Evolutionary conservation across 30 jellyfish, hydroid and myxozoan species (phyloP), one percentile per base, ranked within the genome.

Genomic region (Clytia hemisphaerica): DNA sequence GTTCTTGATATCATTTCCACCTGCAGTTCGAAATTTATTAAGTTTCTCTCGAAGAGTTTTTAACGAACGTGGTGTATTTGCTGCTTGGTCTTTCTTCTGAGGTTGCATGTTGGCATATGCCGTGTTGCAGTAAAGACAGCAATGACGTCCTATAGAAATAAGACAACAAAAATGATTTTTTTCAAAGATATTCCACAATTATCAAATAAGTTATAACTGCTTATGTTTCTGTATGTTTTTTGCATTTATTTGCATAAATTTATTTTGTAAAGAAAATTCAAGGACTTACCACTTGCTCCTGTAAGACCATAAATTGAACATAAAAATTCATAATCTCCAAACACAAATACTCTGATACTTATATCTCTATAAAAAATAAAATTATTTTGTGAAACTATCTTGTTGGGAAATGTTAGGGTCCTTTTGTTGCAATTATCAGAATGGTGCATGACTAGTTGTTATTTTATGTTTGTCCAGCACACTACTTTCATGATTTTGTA

Each of bases 281-380:
- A 62, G 18, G n/a, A n/a, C 78, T 36, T 18, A 65, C 78, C 73
- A 22, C 38, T 65, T 10, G 72, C 78, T 22, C 78, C 78, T 32
- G 78, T 65, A 4, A 65, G 26, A 19, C 78, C 73, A 65, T 65
- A 65, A 1, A 45, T 24, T 35, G 37, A 16, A 36, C 71, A 58
- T 24, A 2, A 45, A 58, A 58, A 58, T 21, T 37, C 78, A 48
- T 65, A 37, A 0, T 65, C 78, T 7, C 78, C 78, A 65, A 65
- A 65, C 70, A 36, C n/a, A 36, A 65, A 65, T 0, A 65, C 78
- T 10, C 70, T 57, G 1, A 25, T 21, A 4, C 44, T 57, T 57
- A 21, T 57, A 9, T 44, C 70, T 57, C 36, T n/a, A n/a, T n/a
- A n/a, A n/a, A n/a, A n/a, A n/a, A n/a, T n/a, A n/a, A n/a, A n/a